phyloP scores from a whole-genome alignment of 1,140 invertebrate species.

The Lycorma delicatula region DNA sequence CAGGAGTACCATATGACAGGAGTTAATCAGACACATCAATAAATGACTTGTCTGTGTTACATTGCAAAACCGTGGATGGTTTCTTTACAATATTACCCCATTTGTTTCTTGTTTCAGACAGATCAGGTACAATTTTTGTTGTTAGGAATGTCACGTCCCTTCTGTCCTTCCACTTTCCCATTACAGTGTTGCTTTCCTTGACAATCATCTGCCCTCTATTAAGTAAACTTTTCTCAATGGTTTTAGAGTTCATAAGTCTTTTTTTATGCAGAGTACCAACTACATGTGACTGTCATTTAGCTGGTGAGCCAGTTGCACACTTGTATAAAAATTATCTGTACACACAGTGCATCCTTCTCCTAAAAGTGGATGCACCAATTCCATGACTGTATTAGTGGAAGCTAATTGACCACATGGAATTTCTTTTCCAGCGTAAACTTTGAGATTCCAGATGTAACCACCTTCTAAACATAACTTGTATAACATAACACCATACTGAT shows the following conservation, averaged over 20 bases:
- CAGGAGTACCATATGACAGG: not conserved
- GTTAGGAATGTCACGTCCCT: not conserved
- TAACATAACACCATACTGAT: not conserved
- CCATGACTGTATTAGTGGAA: conserved; percentile 19
- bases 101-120: not conserved
- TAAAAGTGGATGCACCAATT: conserved; percentile 15
- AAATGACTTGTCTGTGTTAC: not conserved
- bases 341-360: conserved; percentile 18
- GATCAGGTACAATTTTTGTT: not conserved
- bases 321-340: conserved; percentile 24
- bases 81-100: not conserved
- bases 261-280: conserved; percentile 20
- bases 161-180: not conserved
- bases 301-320: conserved; percentile 15
- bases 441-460: conserved; percentile 20
- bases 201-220: not conserved
- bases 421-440: conserved; percentile 23
- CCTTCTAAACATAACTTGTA: not conserved
- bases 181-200: not conserved
- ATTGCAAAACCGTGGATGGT: not conserved
- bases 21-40: conserved; percentile 3
- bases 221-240: not conserved
- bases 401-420: conserved; percentile 16
- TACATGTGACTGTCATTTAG: conserved; percentile 18
- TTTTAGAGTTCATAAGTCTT: not conserved